Evolutionary conservation across 1,140 invertebrate genomes (phyloP).

Genomic region (Camponotus pennsylvanicus): DNA sequence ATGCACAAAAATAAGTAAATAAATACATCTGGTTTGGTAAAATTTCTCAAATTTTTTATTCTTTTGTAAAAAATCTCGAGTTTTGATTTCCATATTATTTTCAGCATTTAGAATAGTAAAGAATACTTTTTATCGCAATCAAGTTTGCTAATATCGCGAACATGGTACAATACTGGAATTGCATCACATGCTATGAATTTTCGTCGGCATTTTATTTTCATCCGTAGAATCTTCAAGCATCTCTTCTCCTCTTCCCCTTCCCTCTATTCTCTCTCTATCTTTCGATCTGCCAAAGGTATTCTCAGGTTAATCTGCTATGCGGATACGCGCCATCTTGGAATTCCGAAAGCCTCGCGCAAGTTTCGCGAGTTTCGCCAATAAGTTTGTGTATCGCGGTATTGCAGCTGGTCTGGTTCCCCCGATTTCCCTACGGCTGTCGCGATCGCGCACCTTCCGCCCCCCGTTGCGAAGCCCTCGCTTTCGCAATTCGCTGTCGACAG

Average conservation of each 20-base stretch:
- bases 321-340: slow-evolving; percentile 78
- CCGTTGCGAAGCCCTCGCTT: neutral
- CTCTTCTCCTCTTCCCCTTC: neutral
- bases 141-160: slow-evolving; percentile 7
- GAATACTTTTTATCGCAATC: slow-evolving; percentile 12
- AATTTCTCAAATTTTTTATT: neutral
- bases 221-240: slow-evolving; percentile 16
- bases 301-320: slow-evolving; percentile 74
- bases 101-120: neutral
- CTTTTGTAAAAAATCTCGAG: neutral
- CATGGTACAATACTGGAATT: neutral
- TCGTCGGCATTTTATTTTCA: slow-evolving; percentile 35
- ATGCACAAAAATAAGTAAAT: neutral
- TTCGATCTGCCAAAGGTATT: slow-evolving; percentile 47
- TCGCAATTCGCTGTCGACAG: slow-evolving; percentile 24
- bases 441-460: slow-evolving; percentile 36
- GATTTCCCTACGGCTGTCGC: slow-evolving; percentile 36
- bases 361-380: slow-evolving; percentile 76
- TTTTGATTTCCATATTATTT: neutral
- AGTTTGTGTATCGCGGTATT: slow-evolving; percentile 81
- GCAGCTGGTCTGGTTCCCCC: slow-evolving; percentile 73
- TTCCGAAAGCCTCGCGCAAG: slow-evolving; percentile 73
- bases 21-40: neutral
- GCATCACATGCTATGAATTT: slow-evolving; percentile 5
- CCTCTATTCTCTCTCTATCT: neutral